Conservation (phyloP, 2,797 vertebrate genomes). For the Rhinichthys osculus region DNA sequence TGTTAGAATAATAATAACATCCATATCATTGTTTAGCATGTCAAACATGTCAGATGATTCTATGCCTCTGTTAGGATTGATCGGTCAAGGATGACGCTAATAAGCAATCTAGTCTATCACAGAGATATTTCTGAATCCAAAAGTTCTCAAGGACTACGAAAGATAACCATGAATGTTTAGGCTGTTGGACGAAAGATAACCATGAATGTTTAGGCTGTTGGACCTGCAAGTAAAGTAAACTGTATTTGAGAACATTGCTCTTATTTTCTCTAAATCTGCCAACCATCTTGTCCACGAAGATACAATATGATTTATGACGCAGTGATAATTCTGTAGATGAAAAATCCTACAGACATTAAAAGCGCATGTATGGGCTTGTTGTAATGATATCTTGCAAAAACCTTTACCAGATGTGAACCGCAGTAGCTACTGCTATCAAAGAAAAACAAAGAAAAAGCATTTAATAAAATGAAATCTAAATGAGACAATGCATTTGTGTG, state of each 20-base stretch:
- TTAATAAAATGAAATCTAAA: neutral
- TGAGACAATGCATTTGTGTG: neutral
- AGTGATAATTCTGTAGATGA: neutral
- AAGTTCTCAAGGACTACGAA: neutral
- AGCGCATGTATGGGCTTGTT: neutral
- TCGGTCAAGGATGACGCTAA: neutral
- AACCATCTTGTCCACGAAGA: neutral
- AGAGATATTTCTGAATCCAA: neutral
- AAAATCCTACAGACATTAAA: neutral
- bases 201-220: slow-evolving; percentile 4
- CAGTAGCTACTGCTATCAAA: neutral
- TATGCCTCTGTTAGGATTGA: neutral
- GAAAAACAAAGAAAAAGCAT: neutral
- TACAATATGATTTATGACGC: neutral
- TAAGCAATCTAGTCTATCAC: neutral
- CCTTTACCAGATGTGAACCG: neutral
- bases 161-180: slow-evolving; percentile 4
- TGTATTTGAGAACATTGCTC: neutral
- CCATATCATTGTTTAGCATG: neutral
- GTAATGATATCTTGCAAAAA: slow-evolving; percentile 16
- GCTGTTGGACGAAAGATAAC: neutral
- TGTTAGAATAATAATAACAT: neutral
- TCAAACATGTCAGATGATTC: neutral
- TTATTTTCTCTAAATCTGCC: neutral
- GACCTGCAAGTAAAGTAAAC: neutral